These are phyloP conservation scores for human DNA, from an alignment of 2,113 vertebrate genomes.

Conservation along the genomic window DNA sequence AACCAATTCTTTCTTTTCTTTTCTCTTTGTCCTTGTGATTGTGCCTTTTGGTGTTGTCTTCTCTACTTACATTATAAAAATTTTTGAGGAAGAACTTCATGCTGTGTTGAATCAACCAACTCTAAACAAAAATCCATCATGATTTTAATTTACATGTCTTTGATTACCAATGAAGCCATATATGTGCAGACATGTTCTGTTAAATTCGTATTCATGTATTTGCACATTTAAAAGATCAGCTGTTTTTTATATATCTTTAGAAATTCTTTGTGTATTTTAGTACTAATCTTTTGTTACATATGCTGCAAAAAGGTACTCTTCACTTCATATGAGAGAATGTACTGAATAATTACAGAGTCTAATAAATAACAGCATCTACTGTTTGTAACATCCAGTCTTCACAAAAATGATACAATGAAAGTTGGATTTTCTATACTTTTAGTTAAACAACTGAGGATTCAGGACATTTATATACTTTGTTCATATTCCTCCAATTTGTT, in stretches of 20 bases:
- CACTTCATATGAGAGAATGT: not conserved
- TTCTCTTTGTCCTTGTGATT: not conserved
- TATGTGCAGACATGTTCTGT: not conserved
- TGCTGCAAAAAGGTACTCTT: not conserved
- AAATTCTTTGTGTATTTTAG: not conserved
- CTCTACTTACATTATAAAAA: not conserved
- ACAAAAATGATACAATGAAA: not conserved
- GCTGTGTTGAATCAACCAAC: not conserved
- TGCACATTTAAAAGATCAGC: not conserved
- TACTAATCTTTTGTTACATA: not conserved
- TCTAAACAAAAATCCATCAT: not conserved
- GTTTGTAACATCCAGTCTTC: not conserved
- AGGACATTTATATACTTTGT: not conserved
- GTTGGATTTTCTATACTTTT: not conserved
- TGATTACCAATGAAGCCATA: not conserved
- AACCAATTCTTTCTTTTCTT: not conserved
- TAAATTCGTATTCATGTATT: not conserved
- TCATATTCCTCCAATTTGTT: not conserved
- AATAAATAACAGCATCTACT: not conserved
- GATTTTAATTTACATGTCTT: conserved; percentile 6
- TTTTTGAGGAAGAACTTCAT: not conserved
- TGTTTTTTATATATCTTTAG: not conserved
- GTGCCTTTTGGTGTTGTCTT: not conserved
- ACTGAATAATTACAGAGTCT: not conserved
- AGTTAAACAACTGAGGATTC: not conserved